Evolutionary conservation across 2,888 invertebrate species (phyloP), one percentile per base, ranked within the genome.

Genomic region (Machimus atricapillus): DNA sequence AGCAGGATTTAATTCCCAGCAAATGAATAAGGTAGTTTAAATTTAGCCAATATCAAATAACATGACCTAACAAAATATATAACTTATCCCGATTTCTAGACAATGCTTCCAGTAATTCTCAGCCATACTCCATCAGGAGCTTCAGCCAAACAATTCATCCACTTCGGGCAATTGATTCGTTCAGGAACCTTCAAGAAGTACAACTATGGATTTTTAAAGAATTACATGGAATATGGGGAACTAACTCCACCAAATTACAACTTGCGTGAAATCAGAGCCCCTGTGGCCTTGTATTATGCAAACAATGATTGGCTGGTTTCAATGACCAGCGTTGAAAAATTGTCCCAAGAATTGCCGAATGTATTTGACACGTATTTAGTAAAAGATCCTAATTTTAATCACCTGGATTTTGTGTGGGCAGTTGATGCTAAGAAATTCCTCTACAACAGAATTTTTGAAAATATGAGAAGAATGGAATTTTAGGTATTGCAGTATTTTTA

Each of bases 351-450:
- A 76, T 90, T 95, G 8, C 92, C 93, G 0, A 94, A 94, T 88
- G 91, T 93, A 0, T 89, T 91, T 0, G 91, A 91, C 0, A 91
- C 90, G 58, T 91, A 93, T 90, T 90, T 91, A 46, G 91, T 94
- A 0, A 89, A 92, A 0, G 91, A 93, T 74, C 89, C 90, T 2
- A 89, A 91, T 73, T 95, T 94, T 87, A 94, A 93, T 88, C 95
- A 95, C 90, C 89, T 95, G 73, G 95, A 95, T 89, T 95, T 94
- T 88, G 88, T 94, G 66, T 95, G 94, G 91, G 94, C 94, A 0
- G 91, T 90, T 5, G 93, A 94, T 76, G 94, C 93, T 0, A 92
- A 92, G 31, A 90, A 90, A 3, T 88, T 93, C 2, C 89, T 95
- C 43, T 95, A 95, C 89, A 89, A 91, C 1, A 91, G 91, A 88